phyloP scores from a whole-genome alignment of 2,888 invertebrate species.

The Cosmia pyralina region DNA sequence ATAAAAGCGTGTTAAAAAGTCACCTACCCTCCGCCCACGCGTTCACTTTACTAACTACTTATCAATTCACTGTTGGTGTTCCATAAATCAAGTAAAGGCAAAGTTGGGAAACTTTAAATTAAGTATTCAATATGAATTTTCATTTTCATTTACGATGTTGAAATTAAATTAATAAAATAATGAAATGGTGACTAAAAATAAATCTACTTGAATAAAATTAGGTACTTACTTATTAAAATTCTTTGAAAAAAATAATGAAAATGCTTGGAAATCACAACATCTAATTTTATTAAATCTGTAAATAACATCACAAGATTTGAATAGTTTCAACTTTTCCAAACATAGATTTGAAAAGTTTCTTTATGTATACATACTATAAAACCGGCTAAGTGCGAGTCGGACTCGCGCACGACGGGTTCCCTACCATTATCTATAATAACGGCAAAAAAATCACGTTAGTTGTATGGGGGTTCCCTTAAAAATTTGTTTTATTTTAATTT shows the following conservation, averaged over 20 bases:
- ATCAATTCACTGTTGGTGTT: conserved; percentile 13
- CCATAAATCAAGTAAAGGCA: background rate
- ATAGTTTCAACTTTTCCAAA: background rate
- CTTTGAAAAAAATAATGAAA: background rate
- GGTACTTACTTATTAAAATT: background rate
- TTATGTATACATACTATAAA: no score
- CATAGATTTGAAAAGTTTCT: no score
- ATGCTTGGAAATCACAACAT: background rate
- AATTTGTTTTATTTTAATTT: no score
- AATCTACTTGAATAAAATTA: background rate
- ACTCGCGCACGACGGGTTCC: no score
- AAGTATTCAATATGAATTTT: conserved; percentile 1
- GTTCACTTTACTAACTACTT: conserved; percentile 4
- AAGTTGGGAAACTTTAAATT: background rate
- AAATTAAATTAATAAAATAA: background rate
- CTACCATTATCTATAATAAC: no score
- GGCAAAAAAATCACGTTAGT: no score
- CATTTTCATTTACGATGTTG: background rate
- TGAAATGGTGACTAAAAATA: background rate
- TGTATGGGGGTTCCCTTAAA: no score
- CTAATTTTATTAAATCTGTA: background rate
- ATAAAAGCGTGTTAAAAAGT: no score
- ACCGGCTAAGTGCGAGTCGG: no score
- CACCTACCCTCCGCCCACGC: background rate
- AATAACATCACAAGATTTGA: background rate